Evolutionary conservation across 1,140 invertebrate species (phyloP), one percentile per base, ranked within the genome.

Genomic region (Drosophila ironensis): DNA sequence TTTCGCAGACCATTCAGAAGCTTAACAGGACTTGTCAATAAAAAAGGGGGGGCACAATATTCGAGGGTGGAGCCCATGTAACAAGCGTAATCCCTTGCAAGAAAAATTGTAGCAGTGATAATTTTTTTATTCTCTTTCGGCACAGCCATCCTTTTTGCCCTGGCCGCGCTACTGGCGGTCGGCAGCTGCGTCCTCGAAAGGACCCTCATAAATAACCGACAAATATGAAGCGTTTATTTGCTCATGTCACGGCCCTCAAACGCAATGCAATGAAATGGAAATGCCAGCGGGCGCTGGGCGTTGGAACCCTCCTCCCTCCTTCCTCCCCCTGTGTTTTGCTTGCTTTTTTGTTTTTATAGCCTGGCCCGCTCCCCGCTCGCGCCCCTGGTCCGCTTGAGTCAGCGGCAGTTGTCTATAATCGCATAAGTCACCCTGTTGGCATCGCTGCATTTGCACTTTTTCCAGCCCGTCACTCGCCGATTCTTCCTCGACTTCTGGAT

Each of bases 141-240:
- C 20, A 22, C 30, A 30, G 66, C 38, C 45, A 24, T 30, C 53
- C 8, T 40, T 25, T 12, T 30, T 14, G 14, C 37, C 12, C 50
- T 46, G 24, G n/a, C 12, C 16, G 12, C n/a, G 27, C 17, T 47
- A 47, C 41, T 47, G 57, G 51, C 66, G 35, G 47, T 54, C 45
- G 68, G 67, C 84, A 87, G 82, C 84, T 87, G 84, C 74, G 80
- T 72, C 78, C 84, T 4, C 28, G 59, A 71, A 88, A 84, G 75
- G 60, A 84, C 84, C 74, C 84, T 88, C 77, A 88, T 88, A 88
- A 88, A 88, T 88, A 84, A 88, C 69, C 72, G 67, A 88, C 84
- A 88, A 88, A 88, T 88, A 88, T 88, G 84, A 88, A 88, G 84
- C 84, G 84, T 88, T 88, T 88, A 88, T 88, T 88, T 88, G 84